Evolutionary conservation across 2,797 vertebrate genomes (phyloP), one percentile per base, ranked within the genome.

Genomic region (Anabacerthia variegaticeps): DNA sequence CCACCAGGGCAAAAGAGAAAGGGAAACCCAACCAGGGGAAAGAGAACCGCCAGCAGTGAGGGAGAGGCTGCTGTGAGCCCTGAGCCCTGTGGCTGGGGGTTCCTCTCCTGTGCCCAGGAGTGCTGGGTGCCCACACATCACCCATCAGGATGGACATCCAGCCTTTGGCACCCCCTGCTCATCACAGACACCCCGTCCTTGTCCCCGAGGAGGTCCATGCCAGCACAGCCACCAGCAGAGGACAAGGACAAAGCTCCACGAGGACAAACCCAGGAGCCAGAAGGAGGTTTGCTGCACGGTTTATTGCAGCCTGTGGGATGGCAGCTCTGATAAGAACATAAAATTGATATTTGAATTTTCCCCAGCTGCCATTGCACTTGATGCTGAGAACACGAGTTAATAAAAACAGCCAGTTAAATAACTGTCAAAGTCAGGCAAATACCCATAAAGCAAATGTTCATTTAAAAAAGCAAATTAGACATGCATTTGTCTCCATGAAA

Each of bases 371-470:
- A 95, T 92, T 93, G 92, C 94, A 92, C 93, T 97, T 62, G 91
- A 96, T 69, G 75, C 93, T 56, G 85, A 83, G 94, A 97, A 95
- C 95, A 95, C 0, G 85, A 96, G 95, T 96, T 97, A 96, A 97
- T 97, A 97, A 97, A 97, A 97, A 91, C 89, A 97, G 95, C 93
- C 92, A 97, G 97, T 97, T 98, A 97, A 97, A 94, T 95, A 97
- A 71, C 69, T 97, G 96, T 94, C 97, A 97, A 92, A 96, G 92
- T 94, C 96, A 77, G 95, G 97, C 97, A 98, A 97, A 97, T 87
- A 83, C 54, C 85, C 95, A 96, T 96, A 96, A 92, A 85, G 65
- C 91, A 96, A 96, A 90, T 65, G 88, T 83, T 93, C 89, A 85
- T 95, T 44, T 58, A 95, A 96, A 94, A 92, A 94, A 93, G 78